Evolutionary conservation across 2,888 invertebrate species (phyloP).

Genomic region (Leptinotarsa rubiginosa): DNA sequence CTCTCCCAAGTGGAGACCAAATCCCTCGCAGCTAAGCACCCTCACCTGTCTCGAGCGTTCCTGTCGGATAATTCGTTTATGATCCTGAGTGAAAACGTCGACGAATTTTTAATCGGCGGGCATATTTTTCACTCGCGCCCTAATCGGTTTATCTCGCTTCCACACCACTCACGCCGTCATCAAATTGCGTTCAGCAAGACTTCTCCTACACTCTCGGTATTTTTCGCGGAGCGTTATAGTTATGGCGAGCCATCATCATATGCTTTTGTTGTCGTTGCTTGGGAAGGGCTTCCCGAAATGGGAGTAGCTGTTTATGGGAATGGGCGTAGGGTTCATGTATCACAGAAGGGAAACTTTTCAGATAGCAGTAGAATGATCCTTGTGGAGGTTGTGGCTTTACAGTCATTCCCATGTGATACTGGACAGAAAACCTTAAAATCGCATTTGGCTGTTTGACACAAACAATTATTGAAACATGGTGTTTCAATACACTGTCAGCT

Average conservation of each 20-base stretch:
- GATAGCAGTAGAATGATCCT: neutral
- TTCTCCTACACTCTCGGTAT: neutral
- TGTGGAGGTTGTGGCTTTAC: too few relatives aligned
- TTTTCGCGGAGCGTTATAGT: slow-evolving; percentile 15
- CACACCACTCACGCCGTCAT: slow-evolving; percentile 17
- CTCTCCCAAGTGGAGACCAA: neutral
- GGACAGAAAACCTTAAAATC: too few relatives aligned
- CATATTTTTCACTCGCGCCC: slow-evolving; percentile 12
- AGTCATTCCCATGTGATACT: too few relatives aligned
- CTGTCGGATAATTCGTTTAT: neutral
- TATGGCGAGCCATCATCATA: slow-evolving; percentile 1
- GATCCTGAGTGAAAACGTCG: neutral
- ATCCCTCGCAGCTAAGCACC: neutral
- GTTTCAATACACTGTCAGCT: too few relatives aligned
- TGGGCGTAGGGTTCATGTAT: neutral
- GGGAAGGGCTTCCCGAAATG: neutral
- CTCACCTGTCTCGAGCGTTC: neutral
- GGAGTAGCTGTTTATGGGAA: neutral
- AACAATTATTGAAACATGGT: too few relatives aligned
- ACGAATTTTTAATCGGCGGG: slow-evolving; percentile 11
- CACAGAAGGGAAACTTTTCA: neutral
- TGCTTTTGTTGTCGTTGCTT: slow-evolving; percentile 13
- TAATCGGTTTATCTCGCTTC: slow-evolving; percentile 12
- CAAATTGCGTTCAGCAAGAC: slow-evolving; percentile 14
- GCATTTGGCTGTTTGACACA: too few relatives aligned